phyloP scores from a whole-genome alignment of 2,888 invertebrate species.

The Xestia c-nigrum region DNA sequence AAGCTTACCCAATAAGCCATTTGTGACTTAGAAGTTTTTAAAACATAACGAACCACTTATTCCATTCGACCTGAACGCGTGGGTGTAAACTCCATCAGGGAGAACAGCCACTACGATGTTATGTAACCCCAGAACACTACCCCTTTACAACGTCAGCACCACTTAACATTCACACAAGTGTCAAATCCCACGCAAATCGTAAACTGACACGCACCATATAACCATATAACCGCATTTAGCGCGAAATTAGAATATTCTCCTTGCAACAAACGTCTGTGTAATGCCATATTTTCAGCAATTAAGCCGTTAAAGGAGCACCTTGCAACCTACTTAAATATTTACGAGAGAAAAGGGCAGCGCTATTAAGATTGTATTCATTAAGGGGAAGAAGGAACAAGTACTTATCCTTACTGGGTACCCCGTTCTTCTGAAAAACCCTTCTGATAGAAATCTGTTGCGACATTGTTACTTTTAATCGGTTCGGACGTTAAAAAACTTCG shows the following conservation, averaged over 20 bases:
- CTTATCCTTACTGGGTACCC: slow-evolving; percentile 11
- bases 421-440: slow-evolving; percentile 19
- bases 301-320: slow-evolving; percentile 80
- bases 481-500: slow-evolving; percentile 41
- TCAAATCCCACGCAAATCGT: slow-evolving; percentile 23
- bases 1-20: background rate
- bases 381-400: slow-evolving; percentile 40
- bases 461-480: slow-evolving; percentile 49
- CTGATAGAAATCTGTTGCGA: slow-evolving; percentile 52
- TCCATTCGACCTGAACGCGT: background rate
- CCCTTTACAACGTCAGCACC: background rate
- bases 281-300: slow-evolving; percentile 80
- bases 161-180: slow-evolving; percentile 20
- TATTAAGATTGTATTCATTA: slow-evolving; percentile 84
- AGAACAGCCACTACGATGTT: background rate
- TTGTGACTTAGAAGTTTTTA: background rate
- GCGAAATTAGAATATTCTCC: slow-evolving; percentile 52
- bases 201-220: slow-evolving; percentile 36
- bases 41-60: background rate
- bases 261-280: slow-evolving; percentile 56
- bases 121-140: slow-evolving; percentile 5
- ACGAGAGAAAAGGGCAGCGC: slow-evolving; percentile 78
- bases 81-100: background rate
- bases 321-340: slow-evolving; percentile 85
- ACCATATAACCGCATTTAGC: slow-evolving; percentile 38